Conservation (phyloP, 2,888 invertebrate species). For the Melanophora roralis region DNA sequence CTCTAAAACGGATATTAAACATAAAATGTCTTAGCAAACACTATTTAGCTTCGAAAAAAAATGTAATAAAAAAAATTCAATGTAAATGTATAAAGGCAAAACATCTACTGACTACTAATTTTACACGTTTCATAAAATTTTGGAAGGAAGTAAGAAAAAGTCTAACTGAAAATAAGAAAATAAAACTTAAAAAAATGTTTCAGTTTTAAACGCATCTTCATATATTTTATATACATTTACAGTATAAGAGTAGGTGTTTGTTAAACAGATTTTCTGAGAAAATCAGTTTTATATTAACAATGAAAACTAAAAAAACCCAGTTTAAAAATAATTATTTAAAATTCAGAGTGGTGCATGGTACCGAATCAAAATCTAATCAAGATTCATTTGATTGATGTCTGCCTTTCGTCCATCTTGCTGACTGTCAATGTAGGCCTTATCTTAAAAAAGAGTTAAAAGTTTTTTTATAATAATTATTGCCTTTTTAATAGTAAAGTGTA, state of each 20-base stretch:
- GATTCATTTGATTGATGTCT: too few species aligned
- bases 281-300: too few species aligned
- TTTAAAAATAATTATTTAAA: too few species aligned
- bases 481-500: too few species aligned
- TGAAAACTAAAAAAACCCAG: too few species aligned
- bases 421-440: too few species aligned
- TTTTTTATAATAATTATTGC: too few species aligned
- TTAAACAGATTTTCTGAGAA: not conserved
- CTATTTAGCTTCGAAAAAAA: not conserved
- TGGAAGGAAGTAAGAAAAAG: constrained; percentile 30
- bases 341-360: too few species aligned
- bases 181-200: not conserved
- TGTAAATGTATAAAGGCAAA: constrained; percentile 11
- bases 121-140: too few species aligned
- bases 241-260: constrained; percentile 21
- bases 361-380: too few species aligned
- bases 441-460: too few species aligned
- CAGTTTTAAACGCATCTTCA: not conserved
- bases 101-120: constrained; percentile 50
- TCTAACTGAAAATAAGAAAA: not conserved
- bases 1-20: constrained; percentile 49
- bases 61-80: not conserved
- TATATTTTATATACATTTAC: not conserved
- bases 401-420: too few species aligned
- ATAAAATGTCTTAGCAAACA: not conserved